These are phyloP conservation scores for Sinhomidia bicolor DNA, from an alignment of 2,888 invertebrate genomes.

Conservation along the genomic window DNA sequence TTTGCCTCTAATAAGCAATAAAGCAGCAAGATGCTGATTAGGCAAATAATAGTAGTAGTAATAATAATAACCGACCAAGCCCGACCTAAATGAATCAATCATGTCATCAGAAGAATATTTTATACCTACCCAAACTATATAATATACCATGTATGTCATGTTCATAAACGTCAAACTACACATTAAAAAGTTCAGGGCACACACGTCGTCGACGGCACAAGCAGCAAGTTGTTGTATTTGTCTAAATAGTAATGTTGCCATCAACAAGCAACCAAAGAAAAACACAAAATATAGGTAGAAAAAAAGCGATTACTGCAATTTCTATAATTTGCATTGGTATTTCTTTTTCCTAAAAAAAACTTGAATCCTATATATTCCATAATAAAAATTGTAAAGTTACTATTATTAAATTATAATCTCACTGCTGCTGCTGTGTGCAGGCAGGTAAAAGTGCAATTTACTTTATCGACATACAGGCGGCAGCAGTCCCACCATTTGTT, in stretches of 20 bases:
- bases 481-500: neutral
- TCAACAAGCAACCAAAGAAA: neutral
- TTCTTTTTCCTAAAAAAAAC: conserved; percentile 45
- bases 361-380: conserved; percentile 11
- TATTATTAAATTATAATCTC: neutral
- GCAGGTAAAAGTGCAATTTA: neutral
- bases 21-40: neutral
- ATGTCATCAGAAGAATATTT: conserved; percentile 12
- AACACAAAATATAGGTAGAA: neutral
- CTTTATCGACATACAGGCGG: conserved; percentile 19
- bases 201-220: conserved; percentile 9
- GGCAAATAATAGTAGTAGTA: too few relatives aligned
- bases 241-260: neutral
- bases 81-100: conserved; percentile 45
- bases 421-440: neutral
- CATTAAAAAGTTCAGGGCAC: conserved; percentile 32
- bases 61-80: conserved; percentile 26
- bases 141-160: neutral
- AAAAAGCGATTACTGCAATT: conserved; percentile 31
- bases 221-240: neutral
- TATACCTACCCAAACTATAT: neutral
- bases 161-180: neutral
- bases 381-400: neutral
- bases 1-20: conserved; percentile 2
- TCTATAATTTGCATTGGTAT: conserved; percentile 48